A percentile compares a stretch with the other conserved stretches of the same genome.
Evolutionary conservation across 2,888 invertebrate genomes (phyloP).

Genomic region (Eupithecia tripunctaria): DNA sequence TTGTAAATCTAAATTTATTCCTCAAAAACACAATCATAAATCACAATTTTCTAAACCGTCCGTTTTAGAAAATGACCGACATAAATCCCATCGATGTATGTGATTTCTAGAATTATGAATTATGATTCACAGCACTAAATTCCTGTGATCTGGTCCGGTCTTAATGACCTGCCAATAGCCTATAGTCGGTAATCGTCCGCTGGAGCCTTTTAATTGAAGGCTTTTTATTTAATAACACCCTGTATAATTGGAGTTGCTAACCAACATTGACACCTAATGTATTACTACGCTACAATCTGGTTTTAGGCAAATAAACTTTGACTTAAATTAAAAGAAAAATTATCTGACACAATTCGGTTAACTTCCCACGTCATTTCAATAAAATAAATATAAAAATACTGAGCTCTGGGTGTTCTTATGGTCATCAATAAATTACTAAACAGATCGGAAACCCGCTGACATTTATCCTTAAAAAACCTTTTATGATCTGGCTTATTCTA

Average conservation of each 20-base stretch:
- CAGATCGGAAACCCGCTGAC: slow-evolving; percentile 47
- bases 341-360: background rate
- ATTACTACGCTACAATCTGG: background rate
- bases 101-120: slow-evolving; percentile 34
- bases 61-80: slow-evolving; percentile 7
- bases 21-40: slow-evolving; percentile 24
- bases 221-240: slow-evolving; percentile 71
- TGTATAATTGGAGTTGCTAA: slow-evolving; percentile 52
- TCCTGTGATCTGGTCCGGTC: slow-evolving; percentile 48
- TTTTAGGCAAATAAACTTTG: background rate
- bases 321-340: background rate
- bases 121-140: slow-evolving; percentile 46
- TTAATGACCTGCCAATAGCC: slow-evolving; percentile 60
- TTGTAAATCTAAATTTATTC: slow-evolving; percentile 11
- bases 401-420: slow-evolving; percentile 38
- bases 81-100: slow-evolving; percentile 24
- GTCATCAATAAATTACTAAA: slow-evolving; percentile 54
- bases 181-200: slow-evolving; percentile 61
- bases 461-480: slow-evolving; percentile 53
- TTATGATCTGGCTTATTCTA: slow-evolving; percentile 52
- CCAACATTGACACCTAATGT: slow-evolving; percentile 34
- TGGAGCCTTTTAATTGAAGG: slow-evolving; percentile 71
- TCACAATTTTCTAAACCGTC: slow-evolving; percentile 13
- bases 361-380: slow-evolving; percentile 21
- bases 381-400: slow-evolving; percentile 19